phyloP scores from a whole-genome alignment of 2,113 vertebrate species.

The Catharus minimus region DNA sequence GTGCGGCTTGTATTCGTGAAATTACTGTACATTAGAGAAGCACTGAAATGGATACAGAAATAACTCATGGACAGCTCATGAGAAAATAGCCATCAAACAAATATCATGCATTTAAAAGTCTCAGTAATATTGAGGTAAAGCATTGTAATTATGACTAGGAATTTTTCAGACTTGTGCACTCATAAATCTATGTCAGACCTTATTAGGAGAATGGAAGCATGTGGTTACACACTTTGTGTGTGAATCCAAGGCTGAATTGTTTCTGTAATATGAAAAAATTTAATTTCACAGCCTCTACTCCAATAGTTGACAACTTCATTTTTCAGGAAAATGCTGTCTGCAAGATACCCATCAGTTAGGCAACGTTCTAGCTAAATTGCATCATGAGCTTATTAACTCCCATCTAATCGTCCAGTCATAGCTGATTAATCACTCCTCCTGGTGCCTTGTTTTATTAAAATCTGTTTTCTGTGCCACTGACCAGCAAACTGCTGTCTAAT shows the following conservation, averaged over 20 bases:
- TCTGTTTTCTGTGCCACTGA: conserved; percentile 8
- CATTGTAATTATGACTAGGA: not conserved
- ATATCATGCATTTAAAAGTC: not conserved
- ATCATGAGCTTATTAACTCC: conserved; percentile 55
- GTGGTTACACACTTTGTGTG: not conserved
- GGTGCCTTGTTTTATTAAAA: conserved; percentile 50
- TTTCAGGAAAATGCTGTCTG: conserved; percentile 11
- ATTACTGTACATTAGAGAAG: not conserved
- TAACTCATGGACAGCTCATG: not conserved
- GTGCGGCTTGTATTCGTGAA: too few relatives aligned
- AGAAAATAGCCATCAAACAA: not conserved
- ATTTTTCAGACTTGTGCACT: not conserved
- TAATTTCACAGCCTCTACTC: not conserved
- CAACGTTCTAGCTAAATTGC: conserved; percentile 5
- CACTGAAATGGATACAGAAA: not conserved
- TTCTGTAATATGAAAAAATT: not conserved
- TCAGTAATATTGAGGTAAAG: not conserved
- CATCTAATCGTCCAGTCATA: conserved; percentile 46
- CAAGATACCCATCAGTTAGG: not conserved
- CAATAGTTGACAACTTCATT: conserved; percentile 39
- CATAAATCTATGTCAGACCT: not conserved
- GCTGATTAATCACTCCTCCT: conserved; percentile 48
- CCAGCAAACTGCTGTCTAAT: not conserved
- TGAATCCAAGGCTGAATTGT: not conserved
- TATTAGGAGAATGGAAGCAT: not conserved